These are phyloP conservation scores for Ctenoplectra terminalis DNA, from an alignment of 1,140 invertebrate species.

Conservation along the genomic window DNA sequence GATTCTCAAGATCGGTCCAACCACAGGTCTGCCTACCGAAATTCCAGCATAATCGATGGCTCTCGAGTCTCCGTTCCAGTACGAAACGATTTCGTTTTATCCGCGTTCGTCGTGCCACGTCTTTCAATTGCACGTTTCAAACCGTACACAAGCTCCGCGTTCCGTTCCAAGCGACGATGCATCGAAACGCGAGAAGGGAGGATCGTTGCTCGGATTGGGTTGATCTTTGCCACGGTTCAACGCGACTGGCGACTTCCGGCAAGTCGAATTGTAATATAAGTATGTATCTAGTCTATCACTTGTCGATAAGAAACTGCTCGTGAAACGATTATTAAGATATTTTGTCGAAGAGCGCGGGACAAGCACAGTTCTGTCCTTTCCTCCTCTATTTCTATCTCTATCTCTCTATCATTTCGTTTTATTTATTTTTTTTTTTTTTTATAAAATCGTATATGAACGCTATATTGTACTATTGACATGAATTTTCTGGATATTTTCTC, in stretches of 20 bases:
- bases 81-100: conserved; percentile 8
- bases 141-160: neutral
- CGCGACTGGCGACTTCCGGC: conserved; percentile 45
- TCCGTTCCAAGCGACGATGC: neutral
- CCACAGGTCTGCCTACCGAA: neutral
- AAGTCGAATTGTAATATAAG: conserved; percentile 56
- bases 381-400: neutral
- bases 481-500: too few relatives aligned
- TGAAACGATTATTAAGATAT: conserved; percentile 42
- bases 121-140: conserved; percentile 11
- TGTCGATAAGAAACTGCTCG: conserved; percentile 43
- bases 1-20: neutral
- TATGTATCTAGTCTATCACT: conserved; percentile 54
- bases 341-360: conserved; percentile 24
- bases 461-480: too few relatives aligned
- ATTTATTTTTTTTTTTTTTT: neutral
- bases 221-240: conserved; percentile 7
- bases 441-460: too few relatives aligned
- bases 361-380: neutral
- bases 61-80: too few relatives aligned
- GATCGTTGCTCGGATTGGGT: neutral
- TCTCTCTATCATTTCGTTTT: too few relatives aligned
- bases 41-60: neutral
- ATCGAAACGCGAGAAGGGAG: neutral
- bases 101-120: neutral